Evolutionary conservation across 2,888 invertebrate species (phyloP).

Genomic region (Drosophila borealis): DNA sequence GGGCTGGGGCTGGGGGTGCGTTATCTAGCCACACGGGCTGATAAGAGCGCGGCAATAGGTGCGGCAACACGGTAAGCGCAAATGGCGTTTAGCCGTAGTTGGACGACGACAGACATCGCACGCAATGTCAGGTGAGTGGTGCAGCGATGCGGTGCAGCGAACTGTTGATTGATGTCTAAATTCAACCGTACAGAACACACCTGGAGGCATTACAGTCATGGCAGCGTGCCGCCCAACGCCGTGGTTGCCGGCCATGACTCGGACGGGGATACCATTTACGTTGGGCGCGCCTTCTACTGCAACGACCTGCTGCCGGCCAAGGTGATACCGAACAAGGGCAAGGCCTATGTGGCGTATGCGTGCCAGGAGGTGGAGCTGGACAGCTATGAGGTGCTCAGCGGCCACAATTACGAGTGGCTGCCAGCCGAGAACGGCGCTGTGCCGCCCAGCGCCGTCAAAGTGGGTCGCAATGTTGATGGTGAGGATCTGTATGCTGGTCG

Average conservation of each 20-base stretch:
- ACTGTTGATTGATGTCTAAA: background rate
- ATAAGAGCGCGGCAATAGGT: constrained; percentile 27
- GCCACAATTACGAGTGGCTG: constrained; percentile 89
- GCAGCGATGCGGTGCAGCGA: constrained; percentile 86
- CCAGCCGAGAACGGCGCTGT: constrained; percentile 87
- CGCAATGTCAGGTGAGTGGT: constrained; percentile 81
- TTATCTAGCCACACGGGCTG: constrained; percentile 30
- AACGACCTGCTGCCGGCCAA: constrained; percentile 88
- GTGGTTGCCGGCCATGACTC: constrained; percentile 88
- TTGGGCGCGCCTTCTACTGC: constrained; percentile 89
- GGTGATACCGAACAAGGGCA: constrained; percentile 87
- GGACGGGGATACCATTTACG: constrained; percentile 90
- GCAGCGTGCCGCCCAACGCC: constrained; percentile 82
- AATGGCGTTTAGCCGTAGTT: constrained; percentile 17
- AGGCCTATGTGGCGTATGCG: constrained; percentile 88
- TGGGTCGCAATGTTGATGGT: constrained; percentile 88
- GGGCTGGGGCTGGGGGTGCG: background rate
- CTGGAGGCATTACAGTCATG: constrained; percentile 85
- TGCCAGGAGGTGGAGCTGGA: constrained; percentile 88
- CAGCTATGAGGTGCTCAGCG: constrained; percentile 89
- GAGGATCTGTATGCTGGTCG: constrained; percentile 90
- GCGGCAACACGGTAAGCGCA: constrained; percentile 12
- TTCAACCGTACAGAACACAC: constrained; percentile 79
- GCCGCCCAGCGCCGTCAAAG: constrained; percentile 88
- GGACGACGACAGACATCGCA: background rate